Percentiles rank a stretch among this genome's conserved stretches.
Evolutionary conservation across 2,797 vertebrate species (phyloP).

Genomic region (Sus cebifrons): DNA sequence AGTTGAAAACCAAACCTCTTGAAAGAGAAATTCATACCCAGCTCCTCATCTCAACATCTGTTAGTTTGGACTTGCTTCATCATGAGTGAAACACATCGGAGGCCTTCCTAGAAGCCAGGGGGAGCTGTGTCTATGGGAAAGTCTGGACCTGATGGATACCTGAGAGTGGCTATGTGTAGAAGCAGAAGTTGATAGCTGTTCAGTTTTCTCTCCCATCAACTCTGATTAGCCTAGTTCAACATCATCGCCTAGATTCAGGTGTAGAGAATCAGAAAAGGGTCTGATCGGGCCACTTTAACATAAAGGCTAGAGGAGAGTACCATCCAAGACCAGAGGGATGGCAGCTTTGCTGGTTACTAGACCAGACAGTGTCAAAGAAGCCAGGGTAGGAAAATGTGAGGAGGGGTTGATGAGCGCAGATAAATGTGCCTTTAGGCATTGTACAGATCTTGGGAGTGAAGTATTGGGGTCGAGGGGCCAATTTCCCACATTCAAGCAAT

Average conservation of each 20-base stretch:
- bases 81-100: not conserved
- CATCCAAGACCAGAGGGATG: not conserved
- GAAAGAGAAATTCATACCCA: not conserved
- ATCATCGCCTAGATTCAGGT: not conserved
- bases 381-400: not conserved
- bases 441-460: not conserved
- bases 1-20: not conserved
- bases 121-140: not conserved
- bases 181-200: not conserved
- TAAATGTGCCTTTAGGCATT: not conserved
- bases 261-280: not conserved
- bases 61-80: conserved; percentile 15
- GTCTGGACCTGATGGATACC: not conserved
- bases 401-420: not conserved
- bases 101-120: not conserved
- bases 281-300: not conserved
- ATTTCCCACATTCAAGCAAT: not conserved
- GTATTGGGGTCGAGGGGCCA: not conserved
- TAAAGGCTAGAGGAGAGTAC: not conserved
- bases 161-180: not conserved
- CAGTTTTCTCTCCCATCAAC: not conserved
- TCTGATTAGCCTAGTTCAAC: not conserved
- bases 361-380: not conserved
- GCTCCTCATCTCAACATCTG: not conserved
- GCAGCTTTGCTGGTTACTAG: not conserved